phyloP scores from a whole-genome alignment of 2,113 vertebrate genomes.

The Notarius lentiginosus region DNA sequence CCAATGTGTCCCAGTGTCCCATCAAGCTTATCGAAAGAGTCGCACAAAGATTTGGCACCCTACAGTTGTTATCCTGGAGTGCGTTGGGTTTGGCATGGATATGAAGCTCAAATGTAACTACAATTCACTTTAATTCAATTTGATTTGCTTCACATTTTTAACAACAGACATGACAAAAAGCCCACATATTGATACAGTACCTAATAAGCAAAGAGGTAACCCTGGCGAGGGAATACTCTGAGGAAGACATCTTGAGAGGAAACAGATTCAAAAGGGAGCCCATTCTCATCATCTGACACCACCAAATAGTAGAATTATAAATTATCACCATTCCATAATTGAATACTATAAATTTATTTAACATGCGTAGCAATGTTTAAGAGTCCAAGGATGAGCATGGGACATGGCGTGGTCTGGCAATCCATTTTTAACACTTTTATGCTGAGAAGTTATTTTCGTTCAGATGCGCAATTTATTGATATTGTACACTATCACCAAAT shows the following conservation, averaged over 20 bases:
- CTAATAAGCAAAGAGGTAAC: neutral
- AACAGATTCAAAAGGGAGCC: neutral
- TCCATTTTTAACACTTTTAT: neutral
- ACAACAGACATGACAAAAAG: neutral
- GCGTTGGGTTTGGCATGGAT: no score
- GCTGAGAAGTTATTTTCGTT: neutral
- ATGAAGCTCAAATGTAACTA: neutral
- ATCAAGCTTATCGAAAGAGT: neutral
- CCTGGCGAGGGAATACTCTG: neutral
- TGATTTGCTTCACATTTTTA: neutral
- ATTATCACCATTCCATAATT: neutral
- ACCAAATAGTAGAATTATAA: neutral
- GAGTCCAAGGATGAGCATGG: neutral
- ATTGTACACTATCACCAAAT: neutral
- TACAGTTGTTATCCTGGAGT: neutral
- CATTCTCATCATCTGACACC: neutral
- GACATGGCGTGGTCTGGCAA: neutral
- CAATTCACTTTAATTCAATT: neutral
- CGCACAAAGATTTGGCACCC: neutral
- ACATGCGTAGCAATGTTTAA: neutral
- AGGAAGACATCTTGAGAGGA: neutral
- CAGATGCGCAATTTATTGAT: neutral
- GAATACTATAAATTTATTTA: neutral
- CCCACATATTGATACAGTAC: neutral
- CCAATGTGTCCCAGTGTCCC: neutral